Base-by-base conservation (phyloP, 2,888 invertebrate genomes). In the Eurytoma adleriae region DNA sequence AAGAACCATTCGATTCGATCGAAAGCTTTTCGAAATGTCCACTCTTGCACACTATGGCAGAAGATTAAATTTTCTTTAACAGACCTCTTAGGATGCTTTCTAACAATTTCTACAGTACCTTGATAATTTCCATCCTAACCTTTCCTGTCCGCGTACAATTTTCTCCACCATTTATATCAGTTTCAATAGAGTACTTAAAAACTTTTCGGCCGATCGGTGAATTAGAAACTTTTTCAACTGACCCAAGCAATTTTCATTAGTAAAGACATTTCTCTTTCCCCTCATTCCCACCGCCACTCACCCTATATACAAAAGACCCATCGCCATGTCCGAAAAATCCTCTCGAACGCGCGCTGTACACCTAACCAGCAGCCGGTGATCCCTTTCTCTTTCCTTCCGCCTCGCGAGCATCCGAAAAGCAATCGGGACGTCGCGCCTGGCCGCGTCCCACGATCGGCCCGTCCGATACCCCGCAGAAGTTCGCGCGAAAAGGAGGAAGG, bases 321-420 rank as follows among this genome's bases (percentile, higher is more conserved):
- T 5, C 24, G 2, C 24, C 2, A 24, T 2, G 24, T 24, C 24
- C 24, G 24, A 24, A 24, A 24, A 14, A 27, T 7, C 30, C 62
- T 62, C n/a, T 48, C 40, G 40, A 54, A 40, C 40, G 12, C 64
- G 20, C 70, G 48, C 12, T 48, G 13, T 18, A n/a, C 16, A 27
- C 54, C 7, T 16, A 18, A 40, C 18, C 27, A 13, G 16, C 40
- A 14, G 48, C 50, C 5, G 48, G 24, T 24, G 24, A 68, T 72
- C 70, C 68, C 78, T 78, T 78, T 78, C 78, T 78, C 78, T 72
- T 78, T 78, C 61, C 52, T 61, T 56, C 50, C 59, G 24, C 20
- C 20, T 0, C 1, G 24, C 48, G 20, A 12, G 18, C 57, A 27
- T 48, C 20, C 13, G 64, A 74, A 66, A 66, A 40, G 40, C 40